Evolutionary conservation across 2,888 invertebrate species (phyloP).

Genomic region (Chromoteleia sp.): DNA sequence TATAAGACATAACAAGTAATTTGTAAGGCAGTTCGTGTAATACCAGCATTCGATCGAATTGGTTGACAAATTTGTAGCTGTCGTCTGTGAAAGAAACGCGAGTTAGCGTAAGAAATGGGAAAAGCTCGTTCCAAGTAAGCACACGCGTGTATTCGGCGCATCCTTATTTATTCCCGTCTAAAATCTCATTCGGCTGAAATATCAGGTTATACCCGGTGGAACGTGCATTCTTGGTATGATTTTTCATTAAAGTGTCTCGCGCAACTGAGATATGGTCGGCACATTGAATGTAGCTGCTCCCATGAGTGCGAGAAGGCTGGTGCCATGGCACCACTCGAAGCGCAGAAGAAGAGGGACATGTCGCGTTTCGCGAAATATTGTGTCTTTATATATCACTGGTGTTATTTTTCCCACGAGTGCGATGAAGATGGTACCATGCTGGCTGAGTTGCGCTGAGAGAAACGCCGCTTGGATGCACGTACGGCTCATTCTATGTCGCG

Average conservation of each 20-base stretch:
- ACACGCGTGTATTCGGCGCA: constrained; percentile 59
- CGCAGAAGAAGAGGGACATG: constrained; percentile 67
- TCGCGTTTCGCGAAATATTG: constrained; percentile 80
- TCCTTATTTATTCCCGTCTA: constrained; percentile 82
- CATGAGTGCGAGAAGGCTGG: constrained; percentile 72
- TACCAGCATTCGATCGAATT: constrained; percentile 51
- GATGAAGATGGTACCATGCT: constrained; percentile 79
- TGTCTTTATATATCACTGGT: constrained; percentile 78
- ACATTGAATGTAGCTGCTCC: constrained; percentile 83
- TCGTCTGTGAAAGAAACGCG: constrained; percentile 55
- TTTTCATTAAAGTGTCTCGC: constrained; percentile 84
- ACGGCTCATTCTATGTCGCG: constrained; percentile 64
- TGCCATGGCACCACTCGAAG: constrained; percentile 23
- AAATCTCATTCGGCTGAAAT: constrained; percentile 78
- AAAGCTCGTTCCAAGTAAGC: constrained; percentile 48
- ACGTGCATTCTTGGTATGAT: constrained; percentile 82
- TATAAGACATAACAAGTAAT: constrained; percentile 37
- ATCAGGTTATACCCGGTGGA: constrained; percentile 78
- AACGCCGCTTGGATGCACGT: constrained; percentile 59
- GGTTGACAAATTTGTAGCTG: constrained; percentile 61
- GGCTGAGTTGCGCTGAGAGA: constrained; percentile 52
- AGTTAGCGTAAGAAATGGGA: constrained; percentile 65
- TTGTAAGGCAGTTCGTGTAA: constrained; percentile 32
- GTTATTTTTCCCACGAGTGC: constrained; percentile 80
- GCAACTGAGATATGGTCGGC: constrained; percentile 82